Conservation (phyloP, 1,140 invertebrate species). For the Matsumurasca onukii region DNA sequence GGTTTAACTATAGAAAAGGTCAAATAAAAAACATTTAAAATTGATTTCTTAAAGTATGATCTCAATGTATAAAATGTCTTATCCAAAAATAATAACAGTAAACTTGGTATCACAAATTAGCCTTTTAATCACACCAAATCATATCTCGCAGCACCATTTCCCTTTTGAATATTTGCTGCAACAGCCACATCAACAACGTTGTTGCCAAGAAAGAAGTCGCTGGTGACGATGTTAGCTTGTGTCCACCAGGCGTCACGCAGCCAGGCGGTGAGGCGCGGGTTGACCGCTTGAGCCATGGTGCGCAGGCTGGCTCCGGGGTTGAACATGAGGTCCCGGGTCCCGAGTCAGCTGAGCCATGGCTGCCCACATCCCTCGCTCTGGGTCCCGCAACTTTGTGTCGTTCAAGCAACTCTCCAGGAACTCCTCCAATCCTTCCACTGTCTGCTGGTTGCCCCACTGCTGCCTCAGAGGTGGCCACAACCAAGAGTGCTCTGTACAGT, state of each 20-base stretch:
- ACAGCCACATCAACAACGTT: slow-evolving; percentile 67
- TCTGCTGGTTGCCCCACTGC: slow-evolving; percentile 64
- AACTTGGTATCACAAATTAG: too few species aligned
- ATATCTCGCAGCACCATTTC: slow-evolving; percentile 5
- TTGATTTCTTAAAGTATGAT: not conserved
- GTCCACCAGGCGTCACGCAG: slow-evolving; percentile 59
- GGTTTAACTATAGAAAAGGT: too few species aligned
- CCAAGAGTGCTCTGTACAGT: slow-evolving; percentile 62
- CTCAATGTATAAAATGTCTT: not conserved
- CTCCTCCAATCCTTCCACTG: slow-evolving; percentile 51
- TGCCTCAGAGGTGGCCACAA: slow-evolving; percentile 71
- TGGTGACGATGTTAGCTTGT: slow-evolving; percentile 70
- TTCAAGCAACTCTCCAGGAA: slow-evolving; percentile 57
- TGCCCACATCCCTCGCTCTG: slow-evolving; percentile 63
- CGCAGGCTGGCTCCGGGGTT: slow-evolving; percentile 58
- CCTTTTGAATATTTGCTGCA: slow-evolving; percentile 37
- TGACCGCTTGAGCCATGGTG: slow-evolving; percentile 66
- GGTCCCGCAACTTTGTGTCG: slow-evolving; percentile 44
- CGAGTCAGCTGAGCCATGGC: slow-evolving; percentile 82
- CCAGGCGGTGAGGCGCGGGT: slow-evolving; percentile 65
- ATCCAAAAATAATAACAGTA: too few species aligned
- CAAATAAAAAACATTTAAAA: too few species aligned
- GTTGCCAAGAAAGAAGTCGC: slow-evolving; percentile 77
- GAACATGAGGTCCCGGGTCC: slow-evolving; percentile 66
- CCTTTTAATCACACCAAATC: slow-evolving; percentile 6